Percentiles rank a stretch among this genome's conserved stretches.
Evolutionary conservation across 2,797 vertebrate species (phyloP).

Genomic region (Ctenosaura bakeri): DNA sequence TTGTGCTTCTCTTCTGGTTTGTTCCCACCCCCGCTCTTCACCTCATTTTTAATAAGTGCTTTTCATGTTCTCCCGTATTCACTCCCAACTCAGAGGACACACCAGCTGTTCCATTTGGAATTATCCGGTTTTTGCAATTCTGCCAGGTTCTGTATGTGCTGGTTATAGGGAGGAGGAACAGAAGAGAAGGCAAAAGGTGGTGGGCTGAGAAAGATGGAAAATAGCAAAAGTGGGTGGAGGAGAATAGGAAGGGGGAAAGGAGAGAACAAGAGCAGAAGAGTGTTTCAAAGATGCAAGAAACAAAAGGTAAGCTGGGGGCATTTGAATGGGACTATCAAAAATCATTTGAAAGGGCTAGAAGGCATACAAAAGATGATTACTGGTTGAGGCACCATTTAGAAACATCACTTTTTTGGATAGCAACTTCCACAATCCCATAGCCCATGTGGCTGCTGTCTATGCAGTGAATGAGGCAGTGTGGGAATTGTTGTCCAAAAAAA

Average conservation of each 20-base stretch:
- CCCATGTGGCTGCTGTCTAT: too few species aligned
- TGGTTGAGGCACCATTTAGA: conserved; percentile 28
- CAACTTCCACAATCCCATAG: too few species aligned
- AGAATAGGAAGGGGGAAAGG: conserved; percentile 12
- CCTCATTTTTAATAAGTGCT: conserved; percentile 54
- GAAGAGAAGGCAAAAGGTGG: conserved; percentile 38
- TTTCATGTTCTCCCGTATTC: conserved; percentile 42
- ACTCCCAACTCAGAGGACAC: conserved; percentile 52
- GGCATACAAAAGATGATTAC: conserved; percentile 25
- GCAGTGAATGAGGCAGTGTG: too few species aligned
- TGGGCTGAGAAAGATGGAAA: conserved; percentile 39
- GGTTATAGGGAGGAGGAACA: conserved; percentile 41
- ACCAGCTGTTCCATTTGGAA: conserved; percentile 59
- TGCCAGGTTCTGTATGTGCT: conserved; percentile 56
- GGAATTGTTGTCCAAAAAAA: too few species aligned
- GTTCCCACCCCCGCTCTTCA: conserved; percentile 44
- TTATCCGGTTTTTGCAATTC: conserved; percentile 57
- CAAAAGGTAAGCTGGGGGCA: conserved; percentile 24
- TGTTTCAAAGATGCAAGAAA: neutral
- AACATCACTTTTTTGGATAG: too few species aligned
- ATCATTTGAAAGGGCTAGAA: neutral
- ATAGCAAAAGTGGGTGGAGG: conserved; percentile 8
- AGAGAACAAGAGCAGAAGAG: conserved; percentile 6
- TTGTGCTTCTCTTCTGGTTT: conserved; percentile 48
- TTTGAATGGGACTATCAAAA: neutral